phyloP scores from a whole-genome alignment of 2,113 vertebrate genomes.

The Bagarius yarrelli region DNA sequence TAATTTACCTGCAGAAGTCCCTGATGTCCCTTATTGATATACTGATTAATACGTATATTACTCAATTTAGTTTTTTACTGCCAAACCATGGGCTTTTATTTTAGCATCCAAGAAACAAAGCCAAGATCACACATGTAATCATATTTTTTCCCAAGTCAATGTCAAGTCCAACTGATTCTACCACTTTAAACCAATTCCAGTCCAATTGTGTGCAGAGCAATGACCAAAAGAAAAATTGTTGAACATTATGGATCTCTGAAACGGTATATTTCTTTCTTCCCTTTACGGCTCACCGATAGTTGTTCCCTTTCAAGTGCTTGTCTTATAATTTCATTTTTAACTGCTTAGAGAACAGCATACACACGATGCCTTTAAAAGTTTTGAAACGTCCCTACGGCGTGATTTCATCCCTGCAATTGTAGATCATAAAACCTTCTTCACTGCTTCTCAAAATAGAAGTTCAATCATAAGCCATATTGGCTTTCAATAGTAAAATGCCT shows the following conservation, averaged over 20 bases:
- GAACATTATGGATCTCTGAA: not conserved
- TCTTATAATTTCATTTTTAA: not conserved
- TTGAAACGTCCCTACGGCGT: not conserved
- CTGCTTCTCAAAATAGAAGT: conserved; percentile 18
- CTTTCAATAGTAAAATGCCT: not conserved
- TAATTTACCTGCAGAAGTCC: not conserved
- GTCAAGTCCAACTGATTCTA: no score
- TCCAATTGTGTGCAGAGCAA: no score
- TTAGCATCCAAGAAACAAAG: not conserved
- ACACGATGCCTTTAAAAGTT: not conserved
- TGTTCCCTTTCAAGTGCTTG: not conserved
- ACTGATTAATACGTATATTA: no score
- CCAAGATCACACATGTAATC: not conserved
- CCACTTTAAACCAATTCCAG: no score
- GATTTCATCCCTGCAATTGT: not conserved
- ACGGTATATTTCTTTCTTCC: not conserved
- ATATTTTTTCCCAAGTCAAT: not conserved
- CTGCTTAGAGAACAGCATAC: not conserved
- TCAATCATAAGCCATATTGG: conserved; percentile 20
- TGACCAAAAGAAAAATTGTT: conserved; percentile 5
- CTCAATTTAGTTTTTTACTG: not conserved
- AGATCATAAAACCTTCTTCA: not conserved
- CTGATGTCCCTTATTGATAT: not conserved
- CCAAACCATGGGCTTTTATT: not conserved
- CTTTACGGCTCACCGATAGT: not conserved